Evolutionary conservation across 1,140 invertebrate genomes (phyloP).

Genomic region (Meteorus sp.): DNA sequence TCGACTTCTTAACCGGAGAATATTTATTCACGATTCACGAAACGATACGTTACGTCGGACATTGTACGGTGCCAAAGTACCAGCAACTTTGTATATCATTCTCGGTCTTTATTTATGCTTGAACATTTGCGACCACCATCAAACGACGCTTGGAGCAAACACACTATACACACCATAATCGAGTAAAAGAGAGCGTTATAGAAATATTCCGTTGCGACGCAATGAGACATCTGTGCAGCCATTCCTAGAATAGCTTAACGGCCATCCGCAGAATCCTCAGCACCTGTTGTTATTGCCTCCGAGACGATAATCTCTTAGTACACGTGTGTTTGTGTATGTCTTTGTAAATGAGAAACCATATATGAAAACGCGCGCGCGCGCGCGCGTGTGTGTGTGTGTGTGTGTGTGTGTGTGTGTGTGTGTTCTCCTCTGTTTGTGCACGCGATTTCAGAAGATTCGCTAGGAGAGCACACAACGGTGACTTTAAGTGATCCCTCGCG

Average conservation of each 20-base stretch:
- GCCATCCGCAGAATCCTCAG: constrained; percentile 1
- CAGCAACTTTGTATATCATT: neutral
- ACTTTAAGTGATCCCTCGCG: neutral
- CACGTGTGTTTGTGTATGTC: neutral
- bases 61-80: constrained; percentile 6
- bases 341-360: neutral
- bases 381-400: neutral
- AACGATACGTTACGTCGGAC: constrained; percentile 12
- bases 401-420: neutral
- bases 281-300: constrained; percentile 9
- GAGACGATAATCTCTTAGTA: neutral
- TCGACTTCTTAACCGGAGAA: constrained; percentile 6
- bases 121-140: constrained; percentile 1
- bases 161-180: too few relatives aligned
- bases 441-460: neutral
- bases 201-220: neutral
- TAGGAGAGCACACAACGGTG: neutral
- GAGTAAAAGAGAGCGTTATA: neutral
- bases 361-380: neutral
- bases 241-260: constrained; percentile 5
- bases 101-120: neutral
- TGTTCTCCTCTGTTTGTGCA: neutral
- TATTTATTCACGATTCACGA: constrained; percentile 6
- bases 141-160: neutral
- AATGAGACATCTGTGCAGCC: constrained; percentile 3